A percentile compares a stretch with the other conserved stretches of the same genome.
phyloP scores from a whole-genome alignment of 2,797 vertebrate genomes.

The Adrianichthys oophorus region DNA sequence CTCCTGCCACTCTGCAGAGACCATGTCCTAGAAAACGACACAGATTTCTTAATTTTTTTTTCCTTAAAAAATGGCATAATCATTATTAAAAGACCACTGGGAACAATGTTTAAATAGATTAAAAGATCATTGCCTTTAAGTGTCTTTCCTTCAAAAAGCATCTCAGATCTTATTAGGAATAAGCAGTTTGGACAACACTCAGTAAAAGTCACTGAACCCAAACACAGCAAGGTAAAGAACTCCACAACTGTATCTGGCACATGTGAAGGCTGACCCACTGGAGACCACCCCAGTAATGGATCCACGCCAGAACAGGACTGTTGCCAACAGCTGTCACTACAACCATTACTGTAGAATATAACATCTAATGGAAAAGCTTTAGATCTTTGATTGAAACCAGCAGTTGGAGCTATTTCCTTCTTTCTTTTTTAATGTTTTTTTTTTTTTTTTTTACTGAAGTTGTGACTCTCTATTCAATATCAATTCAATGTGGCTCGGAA shows the following conservation, averaged over 20 bases:
- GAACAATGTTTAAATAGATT: no score
- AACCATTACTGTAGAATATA: conserved; percentile 39
- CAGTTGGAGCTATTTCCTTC: conserved; percentile 10
- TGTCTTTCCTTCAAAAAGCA: conserved; percentile 57
- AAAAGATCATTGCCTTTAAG: conserved; percentile 38
- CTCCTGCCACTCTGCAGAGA: no score
- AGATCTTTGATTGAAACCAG: conserved; percentile 16
- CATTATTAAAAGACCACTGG: no score
- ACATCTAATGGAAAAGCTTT: conserved; percentile 37
- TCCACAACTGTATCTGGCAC: conserved; percentile 47
- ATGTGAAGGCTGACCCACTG: conserved; percentile 63
- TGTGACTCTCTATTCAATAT: not conserved
- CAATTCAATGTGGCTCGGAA: conserved; percentile 1
- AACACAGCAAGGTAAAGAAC: conserved; percentile 44
- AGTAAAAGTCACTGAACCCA: conserved; percentile 31
- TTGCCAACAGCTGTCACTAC: conserved; percentile 51
- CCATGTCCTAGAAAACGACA: no score
- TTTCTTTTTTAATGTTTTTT: not conserved
- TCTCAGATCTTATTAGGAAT: conserved; percentile 60
- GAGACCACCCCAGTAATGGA: conserved; percentile 45
- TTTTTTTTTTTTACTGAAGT: conserved; percentile 1
- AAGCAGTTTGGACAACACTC: conserved; percentile 64
- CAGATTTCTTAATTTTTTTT: no score
- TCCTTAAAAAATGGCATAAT: no score
- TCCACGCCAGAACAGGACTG: conserved; percentile 32